Conservation (phyloP, 2,113 vertebrate genomes). For the Cranoglanis bouderius region DNA sequence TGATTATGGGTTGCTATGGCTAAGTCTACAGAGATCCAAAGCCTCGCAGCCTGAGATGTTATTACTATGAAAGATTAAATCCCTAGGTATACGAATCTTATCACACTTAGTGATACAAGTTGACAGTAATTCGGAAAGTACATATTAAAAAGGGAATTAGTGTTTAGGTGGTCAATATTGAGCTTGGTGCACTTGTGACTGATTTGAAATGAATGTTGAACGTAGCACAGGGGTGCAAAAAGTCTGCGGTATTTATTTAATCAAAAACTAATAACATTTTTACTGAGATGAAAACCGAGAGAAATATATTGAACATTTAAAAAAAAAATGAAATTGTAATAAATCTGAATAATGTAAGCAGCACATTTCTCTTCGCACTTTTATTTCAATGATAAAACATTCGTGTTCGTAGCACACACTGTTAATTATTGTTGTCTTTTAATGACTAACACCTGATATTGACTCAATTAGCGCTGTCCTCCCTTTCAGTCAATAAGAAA, state of each 20-base stretch:
- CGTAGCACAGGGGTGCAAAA: neutral
- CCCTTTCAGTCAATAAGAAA: neutral
- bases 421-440: conserved; percentile 18
- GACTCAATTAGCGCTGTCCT: conserved; percentile 1
- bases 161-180: conserved; percentile 21
- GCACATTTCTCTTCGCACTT: too few species aligned
- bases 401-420: neutral
- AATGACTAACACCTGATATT: conserved; percentile 20
- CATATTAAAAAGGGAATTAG: conserved; percentile 30
- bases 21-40: conserved; percentile 28
- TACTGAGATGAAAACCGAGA: neutral
- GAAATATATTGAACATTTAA: neutral
- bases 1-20: conserved; percentile 36
- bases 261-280: neutral
- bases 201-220: conserved; percentile 23
- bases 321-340: neutral
- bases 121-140: conserved; percentile 21
- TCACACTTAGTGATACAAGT: conserved; percentile 8
- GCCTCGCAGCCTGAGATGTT: conserved; percentile 34
- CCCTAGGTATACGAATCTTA: conserved; percentile 14
- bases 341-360: neutral
- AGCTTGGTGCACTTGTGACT: neutral
- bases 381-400: neutral
- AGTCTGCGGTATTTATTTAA: neutral
- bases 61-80: conserved; percentile 27